Evolutionary conservation across 2,797 vertebrate genomes (phyloP).

Genomic region (Bryconaethiops microstoma): DNA sequence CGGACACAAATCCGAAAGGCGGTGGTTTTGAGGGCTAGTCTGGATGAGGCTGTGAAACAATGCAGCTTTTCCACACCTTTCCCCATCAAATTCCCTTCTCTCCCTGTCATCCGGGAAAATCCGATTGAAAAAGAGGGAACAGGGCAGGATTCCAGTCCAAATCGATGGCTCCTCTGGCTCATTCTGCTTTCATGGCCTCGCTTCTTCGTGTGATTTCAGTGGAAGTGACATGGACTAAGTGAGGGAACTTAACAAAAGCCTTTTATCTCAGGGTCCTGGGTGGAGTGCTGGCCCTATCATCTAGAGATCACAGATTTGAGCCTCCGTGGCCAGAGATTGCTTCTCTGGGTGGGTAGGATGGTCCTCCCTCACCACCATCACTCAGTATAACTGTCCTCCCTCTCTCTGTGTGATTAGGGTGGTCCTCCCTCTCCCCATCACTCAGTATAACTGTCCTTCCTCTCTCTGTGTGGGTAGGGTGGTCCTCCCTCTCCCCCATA

Average conservation of each 20-base stretch:
- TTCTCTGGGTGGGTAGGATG: too few species aligned
- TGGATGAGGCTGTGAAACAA: constrained; percentile 66
- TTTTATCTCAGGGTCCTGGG: neutral
- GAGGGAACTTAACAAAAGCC: neutral
- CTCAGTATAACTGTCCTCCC: too few species aligned
- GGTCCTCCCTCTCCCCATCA: too few species aligned
- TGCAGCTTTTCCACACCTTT: constrained; percentile 63
- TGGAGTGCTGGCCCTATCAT: too few species aligned
- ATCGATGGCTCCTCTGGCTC: constrained; percentile 65
- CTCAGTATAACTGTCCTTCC: too few species aligned
- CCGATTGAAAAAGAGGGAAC: constrained; percentile 63
- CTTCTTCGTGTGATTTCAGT: neutral
- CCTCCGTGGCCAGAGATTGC: too few species aligned
- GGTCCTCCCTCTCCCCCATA: too few species aligned
- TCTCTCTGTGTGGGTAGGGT: too few species aligned
- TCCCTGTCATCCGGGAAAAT: constrained; percentile 72
- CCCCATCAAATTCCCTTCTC: constrained; percentile 66
- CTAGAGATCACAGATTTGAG: too few species aligned
- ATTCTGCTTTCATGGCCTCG: constrained; percentile 41
- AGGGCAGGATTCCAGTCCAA: constrained; percentile 68
- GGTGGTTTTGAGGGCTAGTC: constrained; percentile 68
- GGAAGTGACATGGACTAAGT: neutral
- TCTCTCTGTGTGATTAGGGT: too few species aligned
- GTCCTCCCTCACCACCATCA: too few species aligned
- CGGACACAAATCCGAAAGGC: constrained; percentile 73